Conservation (phyloP, 1,140 invertebrate species). For the Macrotrachela quadricornifera region DNA sequence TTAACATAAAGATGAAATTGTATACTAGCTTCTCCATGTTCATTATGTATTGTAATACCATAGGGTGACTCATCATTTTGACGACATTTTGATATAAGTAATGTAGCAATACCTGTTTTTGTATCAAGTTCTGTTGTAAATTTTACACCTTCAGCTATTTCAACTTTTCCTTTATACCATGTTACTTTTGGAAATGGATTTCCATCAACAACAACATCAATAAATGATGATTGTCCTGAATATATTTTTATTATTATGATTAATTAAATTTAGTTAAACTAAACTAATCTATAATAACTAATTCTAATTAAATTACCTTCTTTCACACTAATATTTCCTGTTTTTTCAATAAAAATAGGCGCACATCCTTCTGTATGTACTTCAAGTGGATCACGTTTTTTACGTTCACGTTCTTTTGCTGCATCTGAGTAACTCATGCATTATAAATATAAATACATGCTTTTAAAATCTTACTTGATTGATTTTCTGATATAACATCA, state of each 20-base stretch:
- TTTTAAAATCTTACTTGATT: background rate
- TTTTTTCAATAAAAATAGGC: constrained; percentile 5
- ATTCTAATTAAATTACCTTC: background rate
- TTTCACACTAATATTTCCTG: background rate
- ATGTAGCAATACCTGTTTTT: constrained; percentile 1
- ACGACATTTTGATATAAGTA: background rate
- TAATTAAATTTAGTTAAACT: no score
- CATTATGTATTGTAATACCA: background rate
- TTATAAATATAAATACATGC: no score
- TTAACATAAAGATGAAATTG: background rate
- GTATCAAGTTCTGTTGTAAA: background rate
- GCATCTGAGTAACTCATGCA: no score
- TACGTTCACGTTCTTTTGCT: background rate
- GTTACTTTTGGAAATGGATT: constrained; percentile 6
- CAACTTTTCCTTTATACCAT: constrained; percentile 4
- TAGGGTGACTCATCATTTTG: constrained; percentile 6
- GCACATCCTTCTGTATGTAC: background rate
- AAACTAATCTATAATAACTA: no score
- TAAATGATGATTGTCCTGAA: background rate
- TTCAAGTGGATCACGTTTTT: background rate
- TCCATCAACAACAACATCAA: constrained; percentile 2
- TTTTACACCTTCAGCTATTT: background rate
- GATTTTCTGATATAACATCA: constrained; percentile 8
- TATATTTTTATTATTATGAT: no score
- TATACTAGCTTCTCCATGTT: background rate